Conservation (phyloP, 2,888 invertebrate species). For the Eupithecia subfuscata region DNA sequence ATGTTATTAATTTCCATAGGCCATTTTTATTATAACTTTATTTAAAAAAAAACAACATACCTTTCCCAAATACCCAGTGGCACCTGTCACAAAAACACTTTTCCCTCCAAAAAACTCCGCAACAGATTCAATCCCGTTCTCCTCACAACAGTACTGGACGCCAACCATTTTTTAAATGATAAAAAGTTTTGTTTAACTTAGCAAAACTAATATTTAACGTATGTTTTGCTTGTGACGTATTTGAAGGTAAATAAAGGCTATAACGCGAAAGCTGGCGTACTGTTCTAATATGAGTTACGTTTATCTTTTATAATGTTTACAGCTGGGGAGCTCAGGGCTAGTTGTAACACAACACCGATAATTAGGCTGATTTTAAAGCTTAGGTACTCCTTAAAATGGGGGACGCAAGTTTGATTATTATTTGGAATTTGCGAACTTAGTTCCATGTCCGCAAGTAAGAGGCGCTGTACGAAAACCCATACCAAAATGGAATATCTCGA, state of each 20-base stretch:
- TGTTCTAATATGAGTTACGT: neutral
- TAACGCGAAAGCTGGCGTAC: neutral
- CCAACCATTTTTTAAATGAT: neutral
- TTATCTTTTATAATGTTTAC: neutral
- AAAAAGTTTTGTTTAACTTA: neutral
- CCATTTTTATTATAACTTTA: too few relatives aligned
- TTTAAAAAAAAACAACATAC: constrained; percentile 19
- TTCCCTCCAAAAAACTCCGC: constrained; percentile 39
- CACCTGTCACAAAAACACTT: constrained; percentile 41
- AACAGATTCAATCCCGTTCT: constrained; percentile 14
- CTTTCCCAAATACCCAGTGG: constrained; percentile 42
- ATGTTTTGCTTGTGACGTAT: neutral
- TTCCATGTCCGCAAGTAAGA: neutral
- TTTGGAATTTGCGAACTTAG: neutral
- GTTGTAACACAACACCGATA: neutral
- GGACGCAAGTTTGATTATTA: neutral
- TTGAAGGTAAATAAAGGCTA: neutral
- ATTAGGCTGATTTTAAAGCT: neutral
- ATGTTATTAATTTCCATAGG: too few relatives aligned
- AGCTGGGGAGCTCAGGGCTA: neutral
- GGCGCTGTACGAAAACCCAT: neutral
- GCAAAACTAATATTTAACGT: neutral
- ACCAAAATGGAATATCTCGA: neutral
- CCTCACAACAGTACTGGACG: neutral
- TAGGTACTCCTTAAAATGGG: neutral